Evolutionary conservation across 2,113 vertebrate species (phyloP).

Genomic region (Chloropsis cyanopogon): DNA sequence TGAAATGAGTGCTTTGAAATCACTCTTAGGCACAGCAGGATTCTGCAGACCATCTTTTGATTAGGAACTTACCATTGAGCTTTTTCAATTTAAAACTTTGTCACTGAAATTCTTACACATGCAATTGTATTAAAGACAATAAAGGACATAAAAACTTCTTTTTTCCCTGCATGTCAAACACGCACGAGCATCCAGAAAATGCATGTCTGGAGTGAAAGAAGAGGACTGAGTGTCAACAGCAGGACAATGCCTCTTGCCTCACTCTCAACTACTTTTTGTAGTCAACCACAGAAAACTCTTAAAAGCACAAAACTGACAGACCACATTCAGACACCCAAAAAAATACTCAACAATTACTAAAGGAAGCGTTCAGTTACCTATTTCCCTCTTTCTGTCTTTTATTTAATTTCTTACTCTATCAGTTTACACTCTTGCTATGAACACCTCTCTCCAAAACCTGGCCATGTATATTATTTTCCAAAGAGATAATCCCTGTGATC

Average conservation of each 20-base stretch:
- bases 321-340: not conserved
- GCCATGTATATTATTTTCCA: not conserved
- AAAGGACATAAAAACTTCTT: not conserved
- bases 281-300: not conserved
- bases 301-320: not conserved
- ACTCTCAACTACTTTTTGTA: not conserved
- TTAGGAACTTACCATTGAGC: not conserved
- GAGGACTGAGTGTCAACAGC: not conserved
- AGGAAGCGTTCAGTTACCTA: not conserved
- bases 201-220: not conserved
- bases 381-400: not conserved
- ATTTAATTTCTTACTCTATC: not conserved
- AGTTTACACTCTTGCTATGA: not conserved
- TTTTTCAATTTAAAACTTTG: not conserved
- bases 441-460: not conserved
- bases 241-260: not conserved
- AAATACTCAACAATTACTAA: not conserved
- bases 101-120: not conserved
- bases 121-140: not conserved
- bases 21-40: not conserved
- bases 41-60: not conserved
- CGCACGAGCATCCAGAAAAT: not conserved
- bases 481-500: not conserved
- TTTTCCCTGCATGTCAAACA: not conserved
- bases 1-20: not conserved